Conservation (phyloP, 2,113 vertebrate species). For the Malurus cyaneus region DNA sequence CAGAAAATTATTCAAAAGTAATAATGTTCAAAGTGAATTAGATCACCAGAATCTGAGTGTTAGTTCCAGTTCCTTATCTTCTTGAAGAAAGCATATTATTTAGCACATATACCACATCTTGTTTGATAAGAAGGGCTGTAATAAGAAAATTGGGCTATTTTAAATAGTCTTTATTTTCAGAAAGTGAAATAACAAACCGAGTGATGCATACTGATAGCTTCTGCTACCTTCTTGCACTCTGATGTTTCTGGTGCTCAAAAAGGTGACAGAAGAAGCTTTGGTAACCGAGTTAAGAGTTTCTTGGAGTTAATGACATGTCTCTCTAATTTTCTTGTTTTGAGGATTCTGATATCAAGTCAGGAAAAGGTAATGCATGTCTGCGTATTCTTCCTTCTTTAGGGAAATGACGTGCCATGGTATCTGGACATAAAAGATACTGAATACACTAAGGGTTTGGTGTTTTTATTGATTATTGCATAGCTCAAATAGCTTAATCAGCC, state of each 20-base stretch:
- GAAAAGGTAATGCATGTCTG: neutral
- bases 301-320: conserved; percentile 36
- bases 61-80: neutral
- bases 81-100: neutral
- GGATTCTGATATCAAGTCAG: conserved; percentile 16
- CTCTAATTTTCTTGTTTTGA: conserved; percentile 49
- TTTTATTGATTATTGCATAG: neutral
- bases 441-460: neutral
- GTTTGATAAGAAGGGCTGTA: neutral
- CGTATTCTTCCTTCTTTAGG: neutral
- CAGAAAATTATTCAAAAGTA: neutral
- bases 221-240: neutral
- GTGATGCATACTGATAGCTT: neutral
- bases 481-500: neutral
- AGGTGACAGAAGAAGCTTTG: conserved; percentile 13
- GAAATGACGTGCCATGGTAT: neutral
- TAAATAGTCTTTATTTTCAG: neutral
- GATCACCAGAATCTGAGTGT: neutral
- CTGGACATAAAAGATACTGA: neutral
- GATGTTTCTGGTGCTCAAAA: conserved; percentile 10
- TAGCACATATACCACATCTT: neutral
- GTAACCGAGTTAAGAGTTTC: conserved; percentile 36
- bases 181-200: neutral
- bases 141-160: neutral
- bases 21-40: neutral